These are phyloP conservation scores for Tachina grossa DNA, from an alignment of 2,888 invertebrate genomes.

Conservation along the genomic window DNA sequence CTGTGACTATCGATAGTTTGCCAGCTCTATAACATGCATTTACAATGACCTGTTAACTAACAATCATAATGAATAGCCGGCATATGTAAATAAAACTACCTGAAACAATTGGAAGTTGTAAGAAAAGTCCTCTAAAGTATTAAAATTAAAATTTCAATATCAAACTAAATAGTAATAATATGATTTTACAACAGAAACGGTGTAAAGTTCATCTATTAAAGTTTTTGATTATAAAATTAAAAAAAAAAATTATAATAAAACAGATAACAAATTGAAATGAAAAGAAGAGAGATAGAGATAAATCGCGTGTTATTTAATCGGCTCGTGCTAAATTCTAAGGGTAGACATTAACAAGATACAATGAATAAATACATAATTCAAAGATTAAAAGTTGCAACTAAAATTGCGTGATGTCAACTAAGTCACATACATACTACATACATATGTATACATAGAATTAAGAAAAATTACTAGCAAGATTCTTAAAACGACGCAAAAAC, in stretches of 20 bases:
- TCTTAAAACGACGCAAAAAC: constrained; percentile 11
- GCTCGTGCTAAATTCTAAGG: constrained; percentile 53
- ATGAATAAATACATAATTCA: constrained; percentile 52
- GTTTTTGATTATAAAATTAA: constrained; percentile 14
- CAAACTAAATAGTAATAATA: too few relatives aligned
- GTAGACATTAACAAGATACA: constrained; percentile 59
- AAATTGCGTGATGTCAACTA: constrained; percentile 58
- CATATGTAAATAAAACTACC: too few relatives aligned
- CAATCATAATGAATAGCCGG: too few relatives aligned
- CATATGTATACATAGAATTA: neutral
- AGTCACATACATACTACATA: neutral
- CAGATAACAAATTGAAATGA: constrained; percentile 10
- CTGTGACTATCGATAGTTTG: too few relatives aligned
- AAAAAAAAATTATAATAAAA: neutral
- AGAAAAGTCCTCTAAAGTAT: too few relatives aligned
- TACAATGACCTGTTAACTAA: too few relatives aligned
- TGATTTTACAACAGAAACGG: neutral
- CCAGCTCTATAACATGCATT: too few relatives aligned
- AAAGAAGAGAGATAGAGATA: constrained; percentile 49
- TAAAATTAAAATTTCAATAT: too few relatives aligned
- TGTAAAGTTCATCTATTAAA: constrained; percentile 15
- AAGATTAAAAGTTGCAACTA: constrained; percentile 34
- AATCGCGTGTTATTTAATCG: constrained; percentile 60
- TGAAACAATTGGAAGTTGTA: too few relatives aligned
- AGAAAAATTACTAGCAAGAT: constrained; percentile 1